These are phyloP conservation scores for Benthosema pterotum DNA, from an alignment of 2,797 vertebrate genomes.

Conservation along the genomic window DNA sequence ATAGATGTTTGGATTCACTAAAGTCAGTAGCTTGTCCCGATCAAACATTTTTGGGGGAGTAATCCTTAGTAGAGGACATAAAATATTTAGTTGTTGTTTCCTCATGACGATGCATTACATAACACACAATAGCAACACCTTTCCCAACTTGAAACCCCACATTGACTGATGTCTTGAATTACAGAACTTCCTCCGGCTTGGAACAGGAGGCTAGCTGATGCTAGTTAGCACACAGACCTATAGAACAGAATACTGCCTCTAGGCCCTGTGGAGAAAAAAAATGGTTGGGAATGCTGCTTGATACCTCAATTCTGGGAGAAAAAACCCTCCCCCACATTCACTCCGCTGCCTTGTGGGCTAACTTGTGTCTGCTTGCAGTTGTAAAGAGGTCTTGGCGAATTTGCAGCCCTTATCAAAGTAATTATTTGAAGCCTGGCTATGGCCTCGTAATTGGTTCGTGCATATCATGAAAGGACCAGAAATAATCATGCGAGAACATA, in stretches of 20 bases:
- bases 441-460: conserved; percentile 33
- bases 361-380: conserved; percentile 41
- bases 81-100: no score
- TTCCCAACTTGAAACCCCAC: no score
- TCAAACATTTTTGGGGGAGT: no score
- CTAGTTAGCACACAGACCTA: conserved; percentile 6
- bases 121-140: no score
- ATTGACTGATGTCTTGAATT: background rate
- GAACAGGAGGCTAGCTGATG: conserved; percentile 6
- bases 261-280: conserved; percentile 43
- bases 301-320: conserved; percentile 29
- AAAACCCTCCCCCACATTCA: conserved; percentile 35
- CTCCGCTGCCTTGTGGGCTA: conserved; percentile 43
- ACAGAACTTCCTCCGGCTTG: background rate
- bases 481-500: background rate
- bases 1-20: no score
- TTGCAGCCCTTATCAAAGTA: conserved; percentile 48
- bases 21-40: no score
- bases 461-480: conserved; percentile 13
- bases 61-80: no score
- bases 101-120: no score
- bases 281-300: no score
- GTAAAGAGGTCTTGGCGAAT: conserved; percentile 37
- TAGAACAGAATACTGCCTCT: conserved; percentile 27
- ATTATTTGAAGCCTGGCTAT: conserved; percentile 45